These are phyloP conservation scores for Tyto alba DNA, from an alignment of 2,113 vertebrate species.

Conservation along the genomic window DNA sequence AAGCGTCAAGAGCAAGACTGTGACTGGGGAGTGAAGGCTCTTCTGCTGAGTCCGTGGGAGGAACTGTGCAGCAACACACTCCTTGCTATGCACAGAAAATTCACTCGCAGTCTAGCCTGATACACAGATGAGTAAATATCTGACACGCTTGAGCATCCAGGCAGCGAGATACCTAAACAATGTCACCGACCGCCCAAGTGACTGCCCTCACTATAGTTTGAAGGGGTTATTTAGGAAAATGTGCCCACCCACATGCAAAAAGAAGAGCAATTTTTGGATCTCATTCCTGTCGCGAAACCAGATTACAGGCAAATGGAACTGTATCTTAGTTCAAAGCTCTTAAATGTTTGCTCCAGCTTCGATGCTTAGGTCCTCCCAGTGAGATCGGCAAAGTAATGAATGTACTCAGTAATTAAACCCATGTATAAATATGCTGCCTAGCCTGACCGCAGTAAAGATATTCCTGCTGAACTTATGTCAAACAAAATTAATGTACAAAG, in stretches of 20 bases:
- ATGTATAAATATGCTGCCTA: not conserved
- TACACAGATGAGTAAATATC: constrained; percentile 30
- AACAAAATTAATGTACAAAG: not conserved
- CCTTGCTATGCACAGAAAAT: not conserved
- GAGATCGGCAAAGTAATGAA: not conserved
- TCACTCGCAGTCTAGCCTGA: not conserved
- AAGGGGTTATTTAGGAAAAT: not conserved
- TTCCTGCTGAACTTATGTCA: not conserved
- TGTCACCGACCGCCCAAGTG: not conserved
- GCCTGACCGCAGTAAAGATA: not conserved
- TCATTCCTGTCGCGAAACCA: not conserved
- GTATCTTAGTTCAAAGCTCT: not conserved
- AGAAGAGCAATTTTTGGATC: constrained; percentile 8
- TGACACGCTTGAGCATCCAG: constrained; percentile 22
- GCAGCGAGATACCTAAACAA: constrained; percentile 12
- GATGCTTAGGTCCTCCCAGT: not conserved
- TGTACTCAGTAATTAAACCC: not conserved
- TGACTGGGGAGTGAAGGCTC: not conserved
- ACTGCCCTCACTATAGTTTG: not conserved
- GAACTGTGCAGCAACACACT: constrained; percentile 7
- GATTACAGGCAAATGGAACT: not conserved
- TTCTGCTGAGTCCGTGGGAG: constrained; percentile 22
- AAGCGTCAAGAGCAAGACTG: constrained; percentile 7
- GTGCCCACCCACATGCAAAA: not conserved
- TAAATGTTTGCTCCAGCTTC: not conserved